phyloP scores from a whole-genome alignment of 1,140 invertebrate species.

The Aethina tumida region DNA sequence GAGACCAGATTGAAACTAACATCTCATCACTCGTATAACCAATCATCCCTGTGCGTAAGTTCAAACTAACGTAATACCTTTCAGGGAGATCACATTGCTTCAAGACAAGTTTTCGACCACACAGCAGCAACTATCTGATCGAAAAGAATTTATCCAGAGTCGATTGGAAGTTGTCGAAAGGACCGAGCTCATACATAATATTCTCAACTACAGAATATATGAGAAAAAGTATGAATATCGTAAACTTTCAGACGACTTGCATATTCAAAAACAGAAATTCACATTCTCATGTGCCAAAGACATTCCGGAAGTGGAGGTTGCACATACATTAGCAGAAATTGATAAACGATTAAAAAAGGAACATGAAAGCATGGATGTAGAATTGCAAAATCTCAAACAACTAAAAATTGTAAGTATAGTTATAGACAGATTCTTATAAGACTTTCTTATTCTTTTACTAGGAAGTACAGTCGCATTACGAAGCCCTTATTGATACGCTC shows the following conservation, averaged over 20 bases:
- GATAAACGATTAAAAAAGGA: constrained; percentile 16
- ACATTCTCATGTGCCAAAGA: too few species aligned
- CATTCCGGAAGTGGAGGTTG: constrained; percentile 9
- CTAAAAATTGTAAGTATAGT: constrained; percentile 18
- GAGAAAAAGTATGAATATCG: constrained; percentile 17
- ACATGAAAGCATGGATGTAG: constrained; percentile 13
- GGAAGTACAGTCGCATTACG: constrained; percentile 18
- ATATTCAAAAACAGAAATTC: too few species aligned
- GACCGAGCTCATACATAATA: constrained; percentile 16
- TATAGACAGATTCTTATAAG: neutral
- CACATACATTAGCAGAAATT: constrained; percentile 13
- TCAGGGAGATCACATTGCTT: too few species aligned
- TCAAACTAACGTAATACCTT: too few species aligned
- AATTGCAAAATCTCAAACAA: constrained; percentile 14
- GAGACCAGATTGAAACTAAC: too few species aligned
- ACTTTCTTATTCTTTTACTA: constrained; percentile 5
- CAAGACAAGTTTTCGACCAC: too few species aligned
- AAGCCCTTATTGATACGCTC: constrained; percentile 10
- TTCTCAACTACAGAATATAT: constrained; percentile 21
- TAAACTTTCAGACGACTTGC: constrained; percentile 13
- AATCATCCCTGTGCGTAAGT: too few species aligned
- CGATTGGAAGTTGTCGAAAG: constrained; percentile 14
- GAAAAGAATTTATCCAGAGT: constrained; percentile 6
- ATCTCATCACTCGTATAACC: too few species aligned
- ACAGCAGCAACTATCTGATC: too few species aligned